phyloP scores from a whole-genome alignment of 1,140 invertebrate genomes.

The Adelges cooleyi region DNA sequence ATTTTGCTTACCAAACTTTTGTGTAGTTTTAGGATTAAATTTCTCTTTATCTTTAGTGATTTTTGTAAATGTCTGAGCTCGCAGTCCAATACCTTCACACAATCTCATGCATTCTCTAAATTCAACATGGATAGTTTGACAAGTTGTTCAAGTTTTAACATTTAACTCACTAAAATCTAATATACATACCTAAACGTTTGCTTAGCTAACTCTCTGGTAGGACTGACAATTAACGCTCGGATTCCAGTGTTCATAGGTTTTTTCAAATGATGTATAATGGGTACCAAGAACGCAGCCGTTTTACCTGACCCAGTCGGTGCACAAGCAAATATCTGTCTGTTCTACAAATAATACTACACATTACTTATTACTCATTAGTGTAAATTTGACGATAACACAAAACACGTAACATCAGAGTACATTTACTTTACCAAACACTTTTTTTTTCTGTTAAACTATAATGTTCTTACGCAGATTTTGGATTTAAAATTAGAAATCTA shows the following conservation, averaged over 20 bases:
- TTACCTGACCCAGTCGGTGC: conserved; percentile 88
- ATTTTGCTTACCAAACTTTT: conserved; percentile 59
- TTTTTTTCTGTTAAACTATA: neutral
- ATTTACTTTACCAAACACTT: neutral
- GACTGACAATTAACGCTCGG: conserved; percentile 75
- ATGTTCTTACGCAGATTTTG: too few species aligned
- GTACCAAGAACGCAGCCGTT: conserved; percentile 74
- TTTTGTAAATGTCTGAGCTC: conserved; percentile 63
- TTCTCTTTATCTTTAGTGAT: conserved; percentile 46
- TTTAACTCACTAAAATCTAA: neutral
- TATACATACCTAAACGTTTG: conserved; percentile 51
- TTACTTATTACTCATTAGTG: neutral
- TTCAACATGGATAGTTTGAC: conserved; percentile 5
- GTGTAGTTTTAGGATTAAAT: conserved; percentile 49
- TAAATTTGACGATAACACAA: neutral
- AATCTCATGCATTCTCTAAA: conserved; percentile 66
- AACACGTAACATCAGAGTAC: neutral
- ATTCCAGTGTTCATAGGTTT: conserved; percentile 56
- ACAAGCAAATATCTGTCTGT: conserved; percentile 77
- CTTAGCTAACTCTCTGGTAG: conserved; percentile 84
- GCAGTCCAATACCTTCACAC: conserved; percentile 57
- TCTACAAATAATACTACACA: conserved; percentile 44
- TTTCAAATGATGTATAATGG: conserved; percentile 54
- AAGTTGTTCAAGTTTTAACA: neutral
- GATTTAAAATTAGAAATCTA: too few species aligned